These are phyloP conservation scores for Eilema griseolum DNA, from an alignment of 2,888 invertebrate genomes.

Conservation along the genomic window DNA sequence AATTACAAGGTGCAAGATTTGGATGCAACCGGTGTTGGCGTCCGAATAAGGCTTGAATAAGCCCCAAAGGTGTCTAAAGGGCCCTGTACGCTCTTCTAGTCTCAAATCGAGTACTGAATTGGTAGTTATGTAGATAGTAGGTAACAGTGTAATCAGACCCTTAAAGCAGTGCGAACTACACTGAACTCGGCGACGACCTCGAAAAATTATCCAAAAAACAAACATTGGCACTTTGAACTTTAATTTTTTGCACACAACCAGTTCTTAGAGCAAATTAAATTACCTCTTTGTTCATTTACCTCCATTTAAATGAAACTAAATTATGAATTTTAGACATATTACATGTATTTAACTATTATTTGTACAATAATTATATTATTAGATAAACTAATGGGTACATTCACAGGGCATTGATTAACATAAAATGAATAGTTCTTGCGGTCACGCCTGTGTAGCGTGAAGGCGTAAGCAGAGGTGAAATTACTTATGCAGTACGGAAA, in stretches of 20 bases:
- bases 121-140: not conserved
- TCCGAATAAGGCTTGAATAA: too few relatives aligned
- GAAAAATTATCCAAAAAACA: constrained; percentile 69
- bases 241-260: constrained; percentile 67
- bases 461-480: not conserved
- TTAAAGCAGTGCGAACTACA: constrained; percentile 56
- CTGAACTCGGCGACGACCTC: constrained; percentile 71
- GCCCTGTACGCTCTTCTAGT: too few relatives aligned
- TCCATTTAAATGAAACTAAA: constrained; percentile 43
- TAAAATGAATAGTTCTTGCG: not conserved
- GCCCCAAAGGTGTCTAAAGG: too few relatives aligned
- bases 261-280: constrained; percentile 65
- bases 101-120: too few relatives aligned
- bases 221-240: constrained; percentile 74
- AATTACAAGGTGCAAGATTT: too few relatives aligned
- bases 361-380: constrained; percentile 33
- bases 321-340: constrained; percentile 32
- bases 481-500: not conserved
- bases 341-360: constrained; percentile 25
- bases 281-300: constrained; percentile 57
- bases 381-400: constrained; percentile 26
- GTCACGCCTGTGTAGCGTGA: not conserved
- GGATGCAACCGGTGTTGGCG: too few relatives aligned
- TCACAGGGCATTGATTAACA: not conserved
- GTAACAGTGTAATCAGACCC: constrained; percentile 50